These are phyloP conservation scores for Thaumatotibia leucotreta DNA, from an alignment of 1,140 invertebrate species.

Conservation along the genomic window DNA sequence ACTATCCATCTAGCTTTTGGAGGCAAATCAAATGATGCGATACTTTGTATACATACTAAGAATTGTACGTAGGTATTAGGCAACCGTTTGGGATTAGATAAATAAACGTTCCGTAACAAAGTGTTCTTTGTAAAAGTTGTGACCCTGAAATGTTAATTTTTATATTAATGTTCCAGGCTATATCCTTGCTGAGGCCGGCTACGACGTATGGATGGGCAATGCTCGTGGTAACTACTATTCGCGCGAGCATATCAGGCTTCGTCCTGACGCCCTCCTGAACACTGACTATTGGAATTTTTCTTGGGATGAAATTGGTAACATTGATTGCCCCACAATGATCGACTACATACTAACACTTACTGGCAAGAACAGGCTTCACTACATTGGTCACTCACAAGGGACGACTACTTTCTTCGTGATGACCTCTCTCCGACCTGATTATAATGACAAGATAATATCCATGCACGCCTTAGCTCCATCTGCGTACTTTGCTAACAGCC, in stretches of 20 bases:
- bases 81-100: too few species aligned
- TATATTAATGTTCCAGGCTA: constrained; percentile 78
- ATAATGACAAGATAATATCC: constrained; percentile 80
- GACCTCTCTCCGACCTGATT: constrained; percentile 78
- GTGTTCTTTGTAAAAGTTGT: too few species aligned
- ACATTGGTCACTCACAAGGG: constrained; percentile 84
- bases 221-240: too few species aligned
- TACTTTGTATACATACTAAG: too few species aligned
- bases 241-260: constrained; percentile 75
- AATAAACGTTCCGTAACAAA: too few species aligned
- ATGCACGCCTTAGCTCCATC: constrained; percentile 84
- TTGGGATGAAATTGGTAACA: constrained; percentile 87
- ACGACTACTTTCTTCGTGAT: constrained; percentile 82
- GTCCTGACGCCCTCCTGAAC: constrained; percentile 71
- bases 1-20: neutral
- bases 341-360: constrained; percentile 82
- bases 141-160: too few species aligned
- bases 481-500: constrained; percentile 78
- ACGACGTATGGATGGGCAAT: too few species aligned
- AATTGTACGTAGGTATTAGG: too few species aligned
- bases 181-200: too few species aligned
- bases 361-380: constrained; percentile 78
- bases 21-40: too few species aligned
- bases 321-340: constrained; percentile 87
- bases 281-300: constrained; percentile 86